These are phyloP conservation scores for Silurus glanis DNA, from an alignment of 2,113 vertebrate genomes.

Conservation along the genomic window DNA sequence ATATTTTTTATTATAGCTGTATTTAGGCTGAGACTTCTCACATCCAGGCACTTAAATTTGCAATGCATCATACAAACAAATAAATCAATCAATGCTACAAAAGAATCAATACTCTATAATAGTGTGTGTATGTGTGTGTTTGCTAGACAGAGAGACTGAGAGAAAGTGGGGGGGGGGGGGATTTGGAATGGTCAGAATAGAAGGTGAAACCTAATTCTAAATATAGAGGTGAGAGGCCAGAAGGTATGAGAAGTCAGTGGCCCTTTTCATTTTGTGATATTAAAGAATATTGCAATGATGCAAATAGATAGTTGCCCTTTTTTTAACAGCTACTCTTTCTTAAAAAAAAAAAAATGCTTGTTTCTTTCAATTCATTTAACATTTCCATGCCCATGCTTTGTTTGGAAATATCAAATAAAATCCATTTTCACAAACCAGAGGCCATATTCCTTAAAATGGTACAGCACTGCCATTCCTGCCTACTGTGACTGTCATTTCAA, in stretches of 20 bases:
- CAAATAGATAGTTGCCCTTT: background rate
- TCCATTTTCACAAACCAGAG: background rate
- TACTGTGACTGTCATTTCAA: background rate
- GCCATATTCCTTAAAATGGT: background rate
- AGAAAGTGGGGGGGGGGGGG: background rate
- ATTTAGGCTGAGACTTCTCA: background rate
- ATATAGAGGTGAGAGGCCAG: background rate
- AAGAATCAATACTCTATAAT: constrained; percentile 13
- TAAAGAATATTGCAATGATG: constrained; percentile 53
- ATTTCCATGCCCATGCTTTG: background rate
- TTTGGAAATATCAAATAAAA: background rate
- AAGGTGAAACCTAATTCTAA: background rate
- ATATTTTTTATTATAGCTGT: background rate
- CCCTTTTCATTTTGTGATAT: background rate
- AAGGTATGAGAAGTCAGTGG: constrained; percentile 19
- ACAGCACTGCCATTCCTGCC: background rate
- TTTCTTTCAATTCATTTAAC: background rate
- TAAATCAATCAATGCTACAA: constrained; percentile 9
- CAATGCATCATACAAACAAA: background rate
- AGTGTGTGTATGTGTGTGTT: background rate
- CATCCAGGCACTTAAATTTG: background rate
- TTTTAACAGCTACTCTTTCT: background rate
- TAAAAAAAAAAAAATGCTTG: background rate
- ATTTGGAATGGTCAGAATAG: background rate
- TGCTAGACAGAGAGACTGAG: background rate